Base-by-base conservation (phyloP, 2,888 invertebrate genomes). In the Drosophila prostipennis region DNA sequence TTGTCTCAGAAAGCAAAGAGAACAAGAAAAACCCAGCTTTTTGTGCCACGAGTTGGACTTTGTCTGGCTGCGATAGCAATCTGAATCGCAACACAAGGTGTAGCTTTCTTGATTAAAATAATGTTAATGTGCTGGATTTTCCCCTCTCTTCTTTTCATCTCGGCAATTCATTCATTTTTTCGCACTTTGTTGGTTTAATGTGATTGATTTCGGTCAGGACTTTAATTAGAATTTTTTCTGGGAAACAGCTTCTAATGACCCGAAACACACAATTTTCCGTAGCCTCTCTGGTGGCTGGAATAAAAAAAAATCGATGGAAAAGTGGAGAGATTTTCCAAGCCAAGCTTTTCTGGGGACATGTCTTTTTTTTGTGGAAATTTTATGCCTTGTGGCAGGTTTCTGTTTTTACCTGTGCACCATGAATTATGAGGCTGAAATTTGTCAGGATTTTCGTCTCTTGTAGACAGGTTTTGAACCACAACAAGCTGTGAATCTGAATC, bases 91-190 rank as follows among this genome's bases (percentile, higher is more conserved):
- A 51, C 58, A 59, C 61, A 57, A 71, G 60, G 76, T 61, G 68
- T 69, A 69, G 74, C 58, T 70, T n/a, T 45, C 74, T 69, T 86
- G 76, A 78, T 80, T 86, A 78, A 83, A 87, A 78, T 80, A 75
- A 72, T 70, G 81, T 72, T 76, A 72, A 74, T 67, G 56, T 69
- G 23, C 56, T 57, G 43, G 42, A 52, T 58, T 42, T 59, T 76
- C 43, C 65, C 69, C 32, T 48, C 58, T 42, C 43, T 32, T 51
- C 40, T 39, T 13, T 43, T 13, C 26, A 39, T 29, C 39, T 71
- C 10, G n/a, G 37, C 6, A 6, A 26, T 43, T 34, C 14, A 36
- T 55, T 42, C 7, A 10, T 42, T 52, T 56, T 42, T 34, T 29
- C 4, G 19, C 19, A 19, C 19, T 37, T 60, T 67, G 60, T 76